Percentiles rank a stretch among this genome's conserved stretches.
Evolutionary conservation across 2,113 vertebrate genomes (phyloP).

Genomic region (Todiramphus saurophagus): DNA sequence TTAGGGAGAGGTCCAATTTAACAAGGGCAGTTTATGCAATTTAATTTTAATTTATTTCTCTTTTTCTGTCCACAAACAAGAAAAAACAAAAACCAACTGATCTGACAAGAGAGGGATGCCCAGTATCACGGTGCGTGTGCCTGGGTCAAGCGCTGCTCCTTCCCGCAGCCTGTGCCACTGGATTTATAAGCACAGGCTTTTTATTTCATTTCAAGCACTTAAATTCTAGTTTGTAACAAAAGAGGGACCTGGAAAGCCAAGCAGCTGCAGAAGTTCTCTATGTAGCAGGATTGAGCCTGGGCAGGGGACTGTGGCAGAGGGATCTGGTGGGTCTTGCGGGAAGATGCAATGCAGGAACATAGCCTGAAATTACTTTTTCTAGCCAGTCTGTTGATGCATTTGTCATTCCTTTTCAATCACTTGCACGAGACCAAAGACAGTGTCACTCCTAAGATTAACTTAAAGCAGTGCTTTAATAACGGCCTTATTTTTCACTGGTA

Average conservation of each 20-base stretch:
- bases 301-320: background rate
- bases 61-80: background rate
- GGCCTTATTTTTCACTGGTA: background rate
- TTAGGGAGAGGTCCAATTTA: background rate
- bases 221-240: background rate
- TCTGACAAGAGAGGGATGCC: background rate
- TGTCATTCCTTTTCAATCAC: background rate
- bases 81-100: fast-evolving
- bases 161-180: background rate
- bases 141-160: background rate
- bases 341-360: fast-evolving
- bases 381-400: background rate
- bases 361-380: background rate
- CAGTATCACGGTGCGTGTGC: fast-evolving
- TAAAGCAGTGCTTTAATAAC: background rate
- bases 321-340: fast-evolving
- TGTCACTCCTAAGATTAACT: background rate
- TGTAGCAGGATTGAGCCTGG: background rate
- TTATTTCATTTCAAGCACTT: background rate
- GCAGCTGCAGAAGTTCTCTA: fast-evolving
- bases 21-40: background rate
- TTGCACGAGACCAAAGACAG: background rate
- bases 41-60: background rate
- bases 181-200: background rate
- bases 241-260: background rate